Conservation (phyloP, 2,797 vertebrate species). For the Microctenopoma stevenorrisi region DNA sequence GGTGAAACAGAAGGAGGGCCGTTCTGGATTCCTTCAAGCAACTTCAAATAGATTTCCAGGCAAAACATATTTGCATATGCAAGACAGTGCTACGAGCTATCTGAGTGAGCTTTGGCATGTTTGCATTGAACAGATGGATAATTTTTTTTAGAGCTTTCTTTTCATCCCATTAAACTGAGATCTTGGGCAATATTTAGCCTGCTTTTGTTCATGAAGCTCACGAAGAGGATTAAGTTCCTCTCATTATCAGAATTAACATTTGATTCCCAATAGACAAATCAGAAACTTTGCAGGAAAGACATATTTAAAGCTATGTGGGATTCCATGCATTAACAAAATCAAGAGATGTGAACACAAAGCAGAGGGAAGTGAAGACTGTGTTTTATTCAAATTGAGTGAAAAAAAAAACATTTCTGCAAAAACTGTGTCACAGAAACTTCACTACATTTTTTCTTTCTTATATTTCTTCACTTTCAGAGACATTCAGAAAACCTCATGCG, state of each 20-base stretch:
- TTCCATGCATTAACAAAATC: constrained; percentile 10
- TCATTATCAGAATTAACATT: constrained; percentile 24
- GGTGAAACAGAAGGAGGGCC: constrained; percentile 88
- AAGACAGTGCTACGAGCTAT: constrained; percentile 84
- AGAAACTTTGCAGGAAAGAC: neutral
- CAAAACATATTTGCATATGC: constrained; percentile 90
- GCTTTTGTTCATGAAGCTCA: constrained; percentile 52
- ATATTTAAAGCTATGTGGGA: neutral
- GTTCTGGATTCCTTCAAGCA: constrained; percentile 90
- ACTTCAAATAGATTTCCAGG: constrained; percentile 88
- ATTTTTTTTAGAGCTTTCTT: constrained; percentile 81
- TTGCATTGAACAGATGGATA: constrained; percentile 83
- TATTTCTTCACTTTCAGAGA: neutral
- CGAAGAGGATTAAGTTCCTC: constrained; percentile 34
- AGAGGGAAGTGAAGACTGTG: neutral
- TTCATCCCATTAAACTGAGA: constrained; percentile 77
- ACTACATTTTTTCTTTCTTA: neutral
- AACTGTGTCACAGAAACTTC: neutral
- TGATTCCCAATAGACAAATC: neutral
- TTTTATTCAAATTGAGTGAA: neutral
- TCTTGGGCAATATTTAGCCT: constrained; percentile 58
- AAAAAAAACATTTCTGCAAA: neutral
- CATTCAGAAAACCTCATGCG: neutral
- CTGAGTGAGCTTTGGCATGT: constrained; percentile 78
- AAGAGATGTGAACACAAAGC: neutral